Percentiles rank a stretch among this genome's conserved stretches.
Conservation (phyloP, 2,797 vertebrate genomes). For the Smutsia temminckii region DNA sequence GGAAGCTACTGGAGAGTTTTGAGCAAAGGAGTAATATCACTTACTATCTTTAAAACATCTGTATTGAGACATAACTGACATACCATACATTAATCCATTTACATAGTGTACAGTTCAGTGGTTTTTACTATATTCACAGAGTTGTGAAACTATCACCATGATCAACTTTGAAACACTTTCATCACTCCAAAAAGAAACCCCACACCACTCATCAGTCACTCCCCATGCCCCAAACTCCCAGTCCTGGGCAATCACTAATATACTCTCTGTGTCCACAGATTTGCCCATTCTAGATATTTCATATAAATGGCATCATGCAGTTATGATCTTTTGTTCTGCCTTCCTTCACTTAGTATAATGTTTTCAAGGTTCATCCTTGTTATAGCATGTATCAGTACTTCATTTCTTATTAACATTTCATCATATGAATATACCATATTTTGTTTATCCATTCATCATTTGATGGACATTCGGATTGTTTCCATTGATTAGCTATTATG, state of each 20-base stretch:
- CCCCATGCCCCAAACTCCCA: not conserved
- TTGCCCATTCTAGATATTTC: not conserved
- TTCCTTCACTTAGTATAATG: not conserved
- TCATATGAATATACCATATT: not conserved
- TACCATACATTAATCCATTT: not conserved
- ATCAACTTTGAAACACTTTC: not conserved
- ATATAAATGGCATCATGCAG: not conserved
- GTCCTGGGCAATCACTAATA: not conserved
- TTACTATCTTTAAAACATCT: not conserved
- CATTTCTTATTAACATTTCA: not conserved
- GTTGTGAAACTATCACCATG: not conserved
- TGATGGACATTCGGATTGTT: not conserved
- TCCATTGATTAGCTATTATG: not conserved
- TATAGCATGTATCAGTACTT: not conserved
- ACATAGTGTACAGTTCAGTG: not conserved
- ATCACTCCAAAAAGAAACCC: not conserved
- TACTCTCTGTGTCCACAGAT: not conserved
- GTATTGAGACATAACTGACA: not conserved
- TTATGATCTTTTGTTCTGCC: not conserved
- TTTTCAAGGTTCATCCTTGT: not conserved
- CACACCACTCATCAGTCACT: not conserved
- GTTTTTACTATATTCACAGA: not conserved
- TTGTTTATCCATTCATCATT: not conserved
- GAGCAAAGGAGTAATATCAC: not conserved
- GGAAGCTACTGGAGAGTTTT: not conserved